Evolutionary conservation across 1,140 invertebrate species (phyloP).

Genomic region (Geopemphigus sp.): DNA sequence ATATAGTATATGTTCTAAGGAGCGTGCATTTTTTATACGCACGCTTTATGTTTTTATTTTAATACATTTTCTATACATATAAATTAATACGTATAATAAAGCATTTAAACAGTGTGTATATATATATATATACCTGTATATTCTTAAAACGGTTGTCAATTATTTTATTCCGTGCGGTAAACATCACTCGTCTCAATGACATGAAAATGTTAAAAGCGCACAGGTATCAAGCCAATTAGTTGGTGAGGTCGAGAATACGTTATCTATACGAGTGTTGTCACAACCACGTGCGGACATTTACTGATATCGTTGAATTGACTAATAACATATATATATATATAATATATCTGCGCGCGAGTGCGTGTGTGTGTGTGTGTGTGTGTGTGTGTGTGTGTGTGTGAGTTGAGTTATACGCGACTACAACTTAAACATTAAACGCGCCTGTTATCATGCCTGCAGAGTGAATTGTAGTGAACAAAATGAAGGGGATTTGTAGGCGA

Average conservation of each 20-base stretch:
- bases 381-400: not conserved
- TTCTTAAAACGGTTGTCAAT: slow-evolving; percentile 6
- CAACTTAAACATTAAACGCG: not conserved
- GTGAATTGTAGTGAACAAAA: slow-evolving; percentile 8
- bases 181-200: not conserved
- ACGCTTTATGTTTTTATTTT: slow-evolving; percentile 10
- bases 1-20: not conserved
- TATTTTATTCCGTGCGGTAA: slow-evolving; percentile 13
- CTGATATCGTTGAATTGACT: too few species aligned
- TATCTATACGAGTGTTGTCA: not conserved
- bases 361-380: not conserved
- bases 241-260: not conserved
- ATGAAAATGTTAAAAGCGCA: not conserved
- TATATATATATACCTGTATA: too few species aligned
- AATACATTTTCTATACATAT: not conserved
- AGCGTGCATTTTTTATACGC: not conserved
- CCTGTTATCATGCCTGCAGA: not conserved
- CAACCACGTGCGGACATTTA: not conserved
- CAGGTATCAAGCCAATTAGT: not conserved
- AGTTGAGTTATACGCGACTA: not conserved
- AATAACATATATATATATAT: not conserved
- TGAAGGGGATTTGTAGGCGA: not conserved
- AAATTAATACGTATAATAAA: not conserved
- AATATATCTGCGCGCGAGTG: not conserved
- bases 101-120: not conserved